Evolutionary conservation across 2,888 invertebrate species (phyloP).

Genomic region (Ligdia adustata): DNA sequence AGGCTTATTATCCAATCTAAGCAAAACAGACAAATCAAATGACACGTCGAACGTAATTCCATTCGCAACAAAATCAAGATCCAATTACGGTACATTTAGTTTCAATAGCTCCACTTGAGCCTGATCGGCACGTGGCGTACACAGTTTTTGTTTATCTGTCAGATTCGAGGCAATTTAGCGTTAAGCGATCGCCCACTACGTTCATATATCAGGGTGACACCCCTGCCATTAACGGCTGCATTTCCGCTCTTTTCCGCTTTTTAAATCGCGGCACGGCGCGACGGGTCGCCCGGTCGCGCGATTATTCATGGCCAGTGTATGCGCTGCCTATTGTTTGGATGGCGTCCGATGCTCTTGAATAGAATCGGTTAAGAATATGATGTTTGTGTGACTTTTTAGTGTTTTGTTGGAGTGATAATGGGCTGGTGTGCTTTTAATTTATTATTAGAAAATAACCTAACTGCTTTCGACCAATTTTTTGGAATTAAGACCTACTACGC

Average conservation of each 20-base stretch:
- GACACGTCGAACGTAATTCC: constrained; percentile 49
- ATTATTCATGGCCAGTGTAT: constrained; percentile 64
- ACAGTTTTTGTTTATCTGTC: constrained; percentile 70
- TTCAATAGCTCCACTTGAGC: constrained; percentile 61
- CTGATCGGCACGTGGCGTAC: constrained; percentile 64
- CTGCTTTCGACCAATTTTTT: no score
- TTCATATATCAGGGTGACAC: constrained; percentile 49
- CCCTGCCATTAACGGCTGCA: constrained; percentile 47
- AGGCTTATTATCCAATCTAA: no score
- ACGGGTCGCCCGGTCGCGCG: constrained; percentile 59
- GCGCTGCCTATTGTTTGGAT: constrained; percentile 51
- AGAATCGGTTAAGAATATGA: constrained; percentile 63
- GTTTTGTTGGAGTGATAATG: no score
- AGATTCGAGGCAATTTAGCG: constrained; percentile 74
- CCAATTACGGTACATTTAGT: constrained; percentile 77
- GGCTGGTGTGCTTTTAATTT: no score
- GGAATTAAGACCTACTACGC: no score
- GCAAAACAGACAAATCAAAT: constrained; percentile 31
- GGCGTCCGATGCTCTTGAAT: constrained; percentile 52
- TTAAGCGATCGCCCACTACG: constrained; percentile 63
- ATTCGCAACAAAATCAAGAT: constrained; percentile 66
- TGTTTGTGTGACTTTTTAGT: constrained; percentile 45
- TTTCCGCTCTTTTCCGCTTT: constrained; percentile 56
- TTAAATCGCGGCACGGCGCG: constrained; percentile 55
- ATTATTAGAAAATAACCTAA: no score